phyloP scores from a whole-genome alignment of 2,113 vertebrate species.

The Notarius lentiginosus region DNA sequence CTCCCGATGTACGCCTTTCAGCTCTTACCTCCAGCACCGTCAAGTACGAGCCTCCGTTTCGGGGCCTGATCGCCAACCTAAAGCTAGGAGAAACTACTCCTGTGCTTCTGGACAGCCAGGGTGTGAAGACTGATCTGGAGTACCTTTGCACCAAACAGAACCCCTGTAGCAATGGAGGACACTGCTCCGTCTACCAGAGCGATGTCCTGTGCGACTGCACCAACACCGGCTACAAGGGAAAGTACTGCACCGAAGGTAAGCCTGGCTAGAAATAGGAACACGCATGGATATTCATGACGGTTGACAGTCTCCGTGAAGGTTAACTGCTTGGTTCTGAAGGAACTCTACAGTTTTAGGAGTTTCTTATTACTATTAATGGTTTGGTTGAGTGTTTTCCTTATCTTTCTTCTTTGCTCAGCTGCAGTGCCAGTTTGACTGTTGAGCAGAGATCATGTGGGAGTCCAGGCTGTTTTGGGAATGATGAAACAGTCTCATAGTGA shows the following conservation, averaged over 20 bases:
- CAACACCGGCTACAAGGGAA: constrained; percentile 84
- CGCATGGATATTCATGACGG: background rate
- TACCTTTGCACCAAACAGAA: constrained; percentile 81
- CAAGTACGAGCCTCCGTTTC: constrained; percentile 91
- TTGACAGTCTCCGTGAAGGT: constrained; percentile 8
- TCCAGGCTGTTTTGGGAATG: constrained; percentile 27
- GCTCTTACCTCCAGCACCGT: constrained; percentile 90
- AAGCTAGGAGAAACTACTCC: constrained; percentile 83
- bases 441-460: constrained; percentile 21
- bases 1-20: constrained; percentile 89
- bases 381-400: constrained; percentile 46
- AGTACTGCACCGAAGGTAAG: constrained; percentile 92
- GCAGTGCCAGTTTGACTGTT: constrained; percentile 22
- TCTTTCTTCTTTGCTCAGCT: constrained; percentile 38
- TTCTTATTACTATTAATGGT: constrained; percentile 41
- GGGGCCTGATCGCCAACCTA: constrained; percentile 83
- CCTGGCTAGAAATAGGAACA: background rate
- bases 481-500: constrained; percentile 18
- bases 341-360: constrained; percentile 23
- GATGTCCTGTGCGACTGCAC: constrained; percentile 87
- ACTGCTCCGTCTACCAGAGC: constrained; percentile 81
- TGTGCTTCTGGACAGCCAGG: constrained; percentile 83
- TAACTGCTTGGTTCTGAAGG: constrained; percentile 43
- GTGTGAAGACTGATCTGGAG: constrained; percentile 83
- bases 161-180: constrained; percentile 85